Conservation (phyloP, 2,113 vertebrate genomes). For the Oncorhynchus mykiss region DNA sequence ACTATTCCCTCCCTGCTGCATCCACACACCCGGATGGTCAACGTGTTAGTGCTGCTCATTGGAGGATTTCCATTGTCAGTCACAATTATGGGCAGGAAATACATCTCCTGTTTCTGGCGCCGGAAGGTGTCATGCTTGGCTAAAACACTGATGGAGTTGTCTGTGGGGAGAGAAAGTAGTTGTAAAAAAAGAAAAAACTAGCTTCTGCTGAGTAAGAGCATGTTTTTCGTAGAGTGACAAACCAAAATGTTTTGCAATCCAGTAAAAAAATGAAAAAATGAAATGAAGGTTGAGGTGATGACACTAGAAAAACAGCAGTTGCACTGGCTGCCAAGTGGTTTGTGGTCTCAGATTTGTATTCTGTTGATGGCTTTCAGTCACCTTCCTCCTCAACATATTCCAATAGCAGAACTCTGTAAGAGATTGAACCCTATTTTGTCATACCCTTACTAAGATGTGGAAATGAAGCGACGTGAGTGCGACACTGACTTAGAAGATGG, state of each 20-base stretch:
- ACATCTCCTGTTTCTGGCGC: constrained; percentile 95
- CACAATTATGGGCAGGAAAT: constrained; percentile 93
- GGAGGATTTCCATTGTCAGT: constrained; percentile 93
- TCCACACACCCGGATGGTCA: constrained; percentile 96
- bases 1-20: constrained; percentile 91
- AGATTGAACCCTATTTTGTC: constrained; percentile 12
- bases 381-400: constrained; percentile 26
- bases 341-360: constrained; percentile 19
- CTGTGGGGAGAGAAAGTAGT: constrained; percentile 64
- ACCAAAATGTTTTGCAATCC: too few species aligned
- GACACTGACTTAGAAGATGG: constrained; percentile 55
- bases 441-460: constrained; percentile 37
- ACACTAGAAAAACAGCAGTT: too few species aligned
- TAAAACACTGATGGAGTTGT: constrained; percentile 93
- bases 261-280: too few species aligned
- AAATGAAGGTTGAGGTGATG: too few species aligned
- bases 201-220: neutral
- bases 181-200: neutral
- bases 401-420: constrained; percentile 42
- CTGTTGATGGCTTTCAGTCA: constrained; percentile 26
- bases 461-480: constrained; percentile 45
- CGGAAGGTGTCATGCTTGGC: constrained; percentile 93
- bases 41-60: constrained; percentile 96
- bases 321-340: too few species aligned
- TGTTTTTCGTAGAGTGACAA: too few species aligned